Evolutionary conservation across 2,797 vertebrate species (phyloP).

Genomic region (Fistularia commersonii): DNA sequence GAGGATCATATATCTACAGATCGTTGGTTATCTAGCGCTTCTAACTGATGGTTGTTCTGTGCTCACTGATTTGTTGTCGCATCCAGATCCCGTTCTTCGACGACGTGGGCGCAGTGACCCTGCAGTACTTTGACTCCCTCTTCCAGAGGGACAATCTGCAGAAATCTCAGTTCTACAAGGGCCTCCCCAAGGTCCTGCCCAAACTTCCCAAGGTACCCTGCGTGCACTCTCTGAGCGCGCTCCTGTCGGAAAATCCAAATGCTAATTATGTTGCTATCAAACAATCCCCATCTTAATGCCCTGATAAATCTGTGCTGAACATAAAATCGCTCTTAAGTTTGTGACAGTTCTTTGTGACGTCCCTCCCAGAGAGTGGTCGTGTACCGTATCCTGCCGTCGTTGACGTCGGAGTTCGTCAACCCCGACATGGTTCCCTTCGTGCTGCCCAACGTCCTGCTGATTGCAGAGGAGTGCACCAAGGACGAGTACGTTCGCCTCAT

Average conservation of each 20-base stretch:
- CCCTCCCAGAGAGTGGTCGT: slow-evolving; percentile 86
- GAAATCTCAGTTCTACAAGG: slow-evolving; percentile 99
- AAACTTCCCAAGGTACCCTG: slow-evolving; percentile 90
- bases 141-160: slow-evolving; percentile 98
- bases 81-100: slow-evolving; percentile 96
- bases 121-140: slow-evolving; percentile 97
- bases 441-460: slow-evolving; percentile 94
- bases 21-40: no score
- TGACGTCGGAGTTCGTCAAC: slow-evolving; percentile 95
- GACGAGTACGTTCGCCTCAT: slow-evolving; percentile 92
- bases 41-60: background rate
- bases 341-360: background rate
- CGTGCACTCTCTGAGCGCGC: no score
- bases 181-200: slow-evolving; percentile 94
- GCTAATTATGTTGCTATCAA: no score
- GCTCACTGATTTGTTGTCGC: background rate
- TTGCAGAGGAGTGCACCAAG: slow-evolving; percentile 97
- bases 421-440: slow-evolving; percentile 99
- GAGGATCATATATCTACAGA: no score
- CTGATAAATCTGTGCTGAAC: no score
- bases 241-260: no score
- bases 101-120: slow-evolving; percentile 91
- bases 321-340: no score
- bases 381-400: slow-evolving; percentile 88
- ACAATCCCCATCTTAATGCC: no score